Base-by-base conservation (phyloP, 1,140 invertebrate genomes). In the Pissodes strobi region DNA sequence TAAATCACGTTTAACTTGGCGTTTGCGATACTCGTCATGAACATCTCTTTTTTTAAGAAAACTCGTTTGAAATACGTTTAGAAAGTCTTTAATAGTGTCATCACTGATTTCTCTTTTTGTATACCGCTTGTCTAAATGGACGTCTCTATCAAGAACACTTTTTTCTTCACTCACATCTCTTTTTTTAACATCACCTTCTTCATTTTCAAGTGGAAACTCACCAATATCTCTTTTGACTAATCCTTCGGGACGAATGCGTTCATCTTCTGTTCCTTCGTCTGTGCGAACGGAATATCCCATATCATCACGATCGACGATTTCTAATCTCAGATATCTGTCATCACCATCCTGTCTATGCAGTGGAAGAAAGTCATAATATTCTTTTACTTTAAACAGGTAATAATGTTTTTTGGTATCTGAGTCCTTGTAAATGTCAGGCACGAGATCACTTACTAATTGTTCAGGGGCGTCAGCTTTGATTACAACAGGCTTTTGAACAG, bases 341-440 rank as follows among this genome's bases (percentile, higher is more conserved):
- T 49, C 21, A 5, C 9, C 15, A 8, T 30, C 27, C 12, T 55
- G 9, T 17, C 27, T 43, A 10, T 38, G 12, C 43, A 51, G 2
- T 46, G 61, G 61, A 4, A 64, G 30, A 39, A 64, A 64, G 21
- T 64, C 52, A 34, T 64, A 64, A 21, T 52, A 64, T 23, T 64
- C 51, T 19, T 39, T 55, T 2, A 64, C 37, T 56, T 64, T 64
- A 19, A 56, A 64, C 1, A 55, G 34, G 30, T 48, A 22, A 13
- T 56, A 64, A 13, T 64, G 61, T 23, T 64, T 64, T 13, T 48
- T 56, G 5, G 61, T 64, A 15, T 64, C 52, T 2, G 6, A 9
- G 22, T 53, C 19, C 5, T 51, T 17, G 6, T 18, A 19, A 19
- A 19, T 9, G 25, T 23, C 13, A 48, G 2, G 10, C 27, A 27